These are phyloP conservation scores for Actenoides lindsayi DNA, from an alignment of 2,113 vertebrate genomes.

Conservation along the genomic window DNA sequence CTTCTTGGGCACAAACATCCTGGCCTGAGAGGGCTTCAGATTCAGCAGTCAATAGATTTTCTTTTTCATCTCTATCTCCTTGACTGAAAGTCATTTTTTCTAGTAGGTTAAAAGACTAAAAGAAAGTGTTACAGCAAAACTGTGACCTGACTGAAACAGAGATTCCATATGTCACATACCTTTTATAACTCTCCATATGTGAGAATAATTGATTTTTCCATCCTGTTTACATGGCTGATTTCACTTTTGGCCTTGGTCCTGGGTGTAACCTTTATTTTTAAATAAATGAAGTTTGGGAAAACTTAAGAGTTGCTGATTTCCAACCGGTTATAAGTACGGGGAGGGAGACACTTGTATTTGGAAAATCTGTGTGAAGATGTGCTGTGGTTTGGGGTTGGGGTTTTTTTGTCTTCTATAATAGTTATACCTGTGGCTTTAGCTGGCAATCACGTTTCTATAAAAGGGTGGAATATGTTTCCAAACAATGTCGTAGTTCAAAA, in stretches of 20 bases:
- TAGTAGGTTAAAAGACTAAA: slow-evolving; percentile 22
- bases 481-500: slow-evolving; percentile 52
- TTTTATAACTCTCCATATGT: slow-evolving; percentile 25
- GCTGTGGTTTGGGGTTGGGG: too few relatives aligned
- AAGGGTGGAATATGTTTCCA: slow-evolving; percentile 33
- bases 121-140: slow-evolving; percentile 6
- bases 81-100: background rate
- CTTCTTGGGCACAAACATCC: background rate
- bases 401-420: background rate
- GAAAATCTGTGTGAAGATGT: background rate
- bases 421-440: background rate
- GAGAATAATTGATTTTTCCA: slow-evolving; percentile 48
- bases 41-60: background rate
- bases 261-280: slow-evolving; percentile 60
- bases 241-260: slow-evolving; percentile 56
- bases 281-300: slow-evolving; percentile 39
- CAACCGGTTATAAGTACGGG: background rate
- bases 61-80: background rate
- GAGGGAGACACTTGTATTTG: background rate
- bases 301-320: background rate
- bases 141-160: slow-evolving; percentile 32
- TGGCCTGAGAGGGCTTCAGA: background rate
- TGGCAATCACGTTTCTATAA: background rate
- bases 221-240: slow-evolving; percentile 57
- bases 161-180: slow-evolving; percentile 32